Percentiles rank a stretch among this genome's conserved stretches.
phyloP scores from a whole-genome alignment of 2,113 vertebrate genomes.

The Gasterosteus aculeatus region DNA sequence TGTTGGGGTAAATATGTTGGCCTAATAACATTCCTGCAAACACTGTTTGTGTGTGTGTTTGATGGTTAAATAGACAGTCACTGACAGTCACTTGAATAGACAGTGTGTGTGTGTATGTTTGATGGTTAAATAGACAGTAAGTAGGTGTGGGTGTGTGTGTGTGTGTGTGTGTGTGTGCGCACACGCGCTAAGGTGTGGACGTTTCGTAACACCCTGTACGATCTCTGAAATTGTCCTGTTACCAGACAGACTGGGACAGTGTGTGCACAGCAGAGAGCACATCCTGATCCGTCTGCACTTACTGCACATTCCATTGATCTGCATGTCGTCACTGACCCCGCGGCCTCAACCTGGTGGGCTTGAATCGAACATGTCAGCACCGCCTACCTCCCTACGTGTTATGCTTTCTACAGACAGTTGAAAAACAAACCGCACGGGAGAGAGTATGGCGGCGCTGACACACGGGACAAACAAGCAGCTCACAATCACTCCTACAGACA shows the following conservation, averaged over 20 bases:
- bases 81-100: too few relatives aligned
- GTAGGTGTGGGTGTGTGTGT: not conserved
- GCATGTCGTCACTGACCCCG: not conserved
- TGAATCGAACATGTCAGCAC: not conserved
- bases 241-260: conserved; percentile 28
- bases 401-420: too few relatives aligned
- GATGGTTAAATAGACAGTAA: not conserved
- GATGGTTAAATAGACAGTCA: not conserved
- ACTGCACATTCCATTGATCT: conserved; percentile 17
- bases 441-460: too few relatives aligned
- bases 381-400: not conserved
- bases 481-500: too few relatives aligned
- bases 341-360: too few relatives aligned
- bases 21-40: too few relatives aligned
- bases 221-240: conserved; percentile 14
- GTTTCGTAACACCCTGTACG: not conserved
- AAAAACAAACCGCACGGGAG: too few relatives aligned
- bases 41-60: not conserved
- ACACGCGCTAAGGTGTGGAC: not conserved
- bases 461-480: too few relatives aligned
- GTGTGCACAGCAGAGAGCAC: conserved; percentile 24
- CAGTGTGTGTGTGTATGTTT: conserved; percentile 2
- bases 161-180: not conserved
- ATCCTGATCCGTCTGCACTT: conserved; percentile 21
- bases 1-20: not conserved